Base-by-base conservation (phyloP, 1,140 invertebrate species). In the Potamilus streckersoni region DNA sequence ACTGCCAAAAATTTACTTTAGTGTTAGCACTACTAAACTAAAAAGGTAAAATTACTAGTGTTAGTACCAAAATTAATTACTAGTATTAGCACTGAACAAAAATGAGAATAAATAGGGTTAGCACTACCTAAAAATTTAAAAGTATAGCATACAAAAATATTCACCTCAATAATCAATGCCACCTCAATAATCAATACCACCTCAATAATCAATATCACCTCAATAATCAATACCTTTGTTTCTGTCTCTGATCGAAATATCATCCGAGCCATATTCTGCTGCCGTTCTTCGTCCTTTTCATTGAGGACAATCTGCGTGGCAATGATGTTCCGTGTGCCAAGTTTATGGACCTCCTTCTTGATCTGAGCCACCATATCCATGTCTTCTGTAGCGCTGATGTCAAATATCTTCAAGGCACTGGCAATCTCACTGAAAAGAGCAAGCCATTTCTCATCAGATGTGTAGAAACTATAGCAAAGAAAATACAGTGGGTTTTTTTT, bases 331-430 rank as follows among this genome's bases (percentile, higher is more conserved):
- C 80, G 71, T 49, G 84, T 86, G 73, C 86, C 88, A n/a, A 90
- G 82, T 69, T 90, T 89, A 64, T 84, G 81, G 17, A 90, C 87
- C 78, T 90, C 89, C 23, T 81, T 78, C 76, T 90, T 89, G 60
- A 90, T 89, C 80, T 90, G 86, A 0, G 85, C 82, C 69, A 90
- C 87, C 80, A 86, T 89, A 72, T 87, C 87, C 80, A 89, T 85
- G 59, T 90, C 89, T 69, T 87, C 85, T 57, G 80, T 81, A n/a
- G 85, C 83, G 77, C 80, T 87, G 49, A 88, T 84, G 59, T 85
- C 87, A 82, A 86, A 85, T 76, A 81, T 82, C 57, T 79, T 70
- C 71, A 90, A 72, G 2, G 87, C 86, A 17, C 80, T 71, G 12
- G 82, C 81, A 59, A 90, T 86, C 77, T 90, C 87, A 49, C 89